Conservation (phyloP, 1,140 invertebrate species). For the Drosophila ohnishii region DNA sequence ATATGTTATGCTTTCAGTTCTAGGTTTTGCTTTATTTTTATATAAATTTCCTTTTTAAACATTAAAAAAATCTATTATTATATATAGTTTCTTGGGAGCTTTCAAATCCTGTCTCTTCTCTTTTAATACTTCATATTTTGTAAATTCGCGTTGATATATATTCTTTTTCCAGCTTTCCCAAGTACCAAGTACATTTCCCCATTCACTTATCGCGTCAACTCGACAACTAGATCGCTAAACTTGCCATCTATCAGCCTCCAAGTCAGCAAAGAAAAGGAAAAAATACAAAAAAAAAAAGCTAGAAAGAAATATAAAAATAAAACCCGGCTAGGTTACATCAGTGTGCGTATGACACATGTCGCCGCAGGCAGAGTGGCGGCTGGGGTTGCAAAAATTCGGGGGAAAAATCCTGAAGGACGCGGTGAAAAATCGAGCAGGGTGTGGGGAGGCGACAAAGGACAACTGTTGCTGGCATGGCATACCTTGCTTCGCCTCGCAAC, state of each 20-base stretch:
- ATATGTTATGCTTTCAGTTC: no score
- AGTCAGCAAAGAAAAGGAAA: not conserved
- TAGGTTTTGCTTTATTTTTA: no score
- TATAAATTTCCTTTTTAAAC: no score
- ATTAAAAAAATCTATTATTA: no score
- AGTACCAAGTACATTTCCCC: constrained; percentile 7
- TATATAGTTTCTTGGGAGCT: no score
- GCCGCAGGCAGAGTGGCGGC: constrained; percentile 42
- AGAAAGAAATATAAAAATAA: constrained; percentile 20
- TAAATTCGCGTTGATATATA: not conserved
- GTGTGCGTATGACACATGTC: constrained; percentile 65
- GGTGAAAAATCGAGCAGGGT: constrained; percentile 7
- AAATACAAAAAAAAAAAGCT: not conserved
- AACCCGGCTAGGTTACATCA: constrained; percentile 23
- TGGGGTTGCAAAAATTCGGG: constrained; percentile 7
- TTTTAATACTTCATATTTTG: not conserved
- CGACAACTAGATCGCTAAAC: constrained; percentile 35
- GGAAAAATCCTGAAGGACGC: constrained; percentile 4
- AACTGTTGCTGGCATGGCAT: constrained; percentile 49
- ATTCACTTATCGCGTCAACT: constrained; percentile 23
- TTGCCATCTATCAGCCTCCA: constrained; percentile 14
- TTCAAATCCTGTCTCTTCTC: not conserved
- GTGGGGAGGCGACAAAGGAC: constrained; percentile 45
- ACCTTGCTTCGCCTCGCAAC: constrained; percentile 3
- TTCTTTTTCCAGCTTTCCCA: not conserved